Evolutionary conservation across 2,888 invertebrate species (phyloP).

Genomic region (Xanthia togata): DNA sequence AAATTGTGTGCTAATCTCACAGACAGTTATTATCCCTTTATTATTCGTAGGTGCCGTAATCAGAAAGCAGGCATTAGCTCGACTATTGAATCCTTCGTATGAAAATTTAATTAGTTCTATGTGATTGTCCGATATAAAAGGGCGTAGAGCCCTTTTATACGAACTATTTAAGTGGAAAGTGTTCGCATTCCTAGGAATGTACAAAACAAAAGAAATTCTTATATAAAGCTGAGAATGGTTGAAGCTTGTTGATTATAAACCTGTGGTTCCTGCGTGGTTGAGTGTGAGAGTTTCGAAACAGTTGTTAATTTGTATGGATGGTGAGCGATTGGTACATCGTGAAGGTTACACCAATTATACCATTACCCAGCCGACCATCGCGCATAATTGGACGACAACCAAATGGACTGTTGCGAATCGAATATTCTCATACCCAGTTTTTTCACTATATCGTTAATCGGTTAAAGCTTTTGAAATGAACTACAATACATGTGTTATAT

Average conservation of each 20-base stretch:
- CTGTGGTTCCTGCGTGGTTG: neutral
- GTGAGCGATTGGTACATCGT: conserved; percentile 41
- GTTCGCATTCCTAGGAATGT: neutral
- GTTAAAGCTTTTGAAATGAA: conserved; percentile 30
- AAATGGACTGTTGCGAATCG: conserved; percentile 66
- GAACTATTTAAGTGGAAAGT: neutral
- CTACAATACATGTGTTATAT: conserved; percentile 18
- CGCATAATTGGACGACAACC: conserved; percentile 61
- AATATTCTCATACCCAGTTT: conserved; percentile 38
- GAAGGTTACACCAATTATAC: conserved; percentile 66
- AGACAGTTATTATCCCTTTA: neutral
- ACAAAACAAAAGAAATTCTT: conserved; percentile 5
- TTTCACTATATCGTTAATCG: conserved; percentile 45
- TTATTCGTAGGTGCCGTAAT: neutral
- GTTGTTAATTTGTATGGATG: conserved; percentile 37
- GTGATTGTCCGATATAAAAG: too few species aligned
- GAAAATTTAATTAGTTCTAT: neutral
- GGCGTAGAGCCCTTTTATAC: neutral
- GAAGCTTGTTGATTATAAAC: conserved; percentile 12
- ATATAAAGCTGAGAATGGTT: conserved; percentile 3
- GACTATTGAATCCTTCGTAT: too few species aligned
- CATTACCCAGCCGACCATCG: conserved; percentile 46
- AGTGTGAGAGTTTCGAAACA: conserved; percentile 52
- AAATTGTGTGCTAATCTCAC: neutral
- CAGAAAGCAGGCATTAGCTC: neutral